Evolutionary conservation across 92 coral and sea anemone species (phyloP), one percentile per base, ranked within the genome.

Genomic region (Actinostola sp.): DNA sequence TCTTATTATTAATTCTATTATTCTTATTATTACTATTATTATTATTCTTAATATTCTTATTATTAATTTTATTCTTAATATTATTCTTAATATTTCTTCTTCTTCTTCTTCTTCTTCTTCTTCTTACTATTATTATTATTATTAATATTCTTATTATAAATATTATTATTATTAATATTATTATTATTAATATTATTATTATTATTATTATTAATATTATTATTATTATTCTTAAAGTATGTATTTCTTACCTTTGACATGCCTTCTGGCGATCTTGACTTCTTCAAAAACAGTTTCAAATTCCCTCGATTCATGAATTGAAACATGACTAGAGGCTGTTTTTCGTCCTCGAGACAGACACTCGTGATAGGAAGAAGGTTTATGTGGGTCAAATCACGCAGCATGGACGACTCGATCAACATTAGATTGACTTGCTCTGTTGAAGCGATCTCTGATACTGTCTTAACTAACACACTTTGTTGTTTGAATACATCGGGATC

Each of bases 231-330:
- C 63, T 66, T 66, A 66, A 15, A 9, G 7, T 3, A 11, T 16
- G 51, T 51, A 0, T 31, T 64, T 51, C 87, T 80, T 55, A 85
- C 98, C 91, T 91, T 87, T 10, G 97, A 84, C 27, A 92, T 85
- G 14, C 98, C 98, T 48, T 94, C 98, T 1, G 97, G 96, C 9
- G 94, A 90, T 72, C 98, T 80, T 16, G 97, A 91, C 50, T 90
- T 91, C 67, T 91, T 94, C 34, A 94, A 63, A 66, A 82, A 94
- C 78, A 88, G 75, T 69, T 94, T 94, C 55, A 94, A 75, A 60
- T 94, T 94, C 11, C 98, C 98, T 73, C 84, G 81, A 71, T 91
- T 94, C 98, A 94, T 91, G 64, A 74, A 88, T 31, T 88, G 95
- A 50, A 87, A 88, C 90, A 94, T 86, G 24, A 94, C 89, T 36